Conservation (phyloP, 2,888 invertebrate species). For the Rhopalosiphum nymphaeae region DNA sequence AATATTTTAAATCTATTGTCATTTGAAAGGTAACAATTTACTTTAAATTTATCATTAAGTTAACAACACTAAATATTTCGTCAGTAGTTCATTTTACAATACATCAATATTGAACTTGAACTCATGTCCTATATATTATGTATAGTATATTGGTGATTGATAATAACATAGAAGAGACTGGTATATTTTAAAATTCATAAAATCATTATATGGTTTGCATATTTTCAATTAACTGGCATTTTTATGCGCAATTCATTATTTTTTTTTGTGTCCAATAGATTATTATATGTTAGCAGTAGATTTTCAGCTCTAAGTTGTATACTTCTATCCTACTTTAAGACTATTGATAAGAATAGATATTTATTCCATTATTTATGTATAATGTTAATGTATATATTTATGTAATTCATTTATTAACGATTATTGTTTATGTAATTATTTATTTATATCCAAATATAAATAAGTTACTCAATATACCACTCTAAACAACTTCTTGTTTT, state of each 20-base stretch:
- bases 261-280: neutral
- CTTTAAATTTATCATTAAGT: neutral
- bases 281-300: neutral
- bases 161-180: neutral
- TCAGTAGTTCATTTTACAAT: neutral
- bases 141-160: neutral
- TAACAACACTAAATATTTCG: neutral
- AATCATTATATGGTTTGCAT: neutral
- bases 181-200: neutral
- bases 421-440: neutral
- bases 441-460: neutral
- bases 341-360: neutral
- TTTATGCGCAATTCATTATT: neutral
- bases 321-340: neutral
- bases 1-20: neutral
- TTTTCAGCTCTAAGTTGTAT: neutral
- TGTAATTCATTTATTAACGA: neutral
- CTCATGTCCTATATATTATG: neutral
- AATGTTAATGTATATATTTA: neutral
- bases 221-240: neutral
- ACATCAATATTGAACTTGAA: neutral
- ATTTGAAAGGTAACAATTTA: neutral
- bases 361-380: neutral
- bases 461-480: neutral
- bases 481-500: neutral